Conservation (phyloP, 2,888 invertebrate genomes). For the Philopedon plagiatum region DNA sequence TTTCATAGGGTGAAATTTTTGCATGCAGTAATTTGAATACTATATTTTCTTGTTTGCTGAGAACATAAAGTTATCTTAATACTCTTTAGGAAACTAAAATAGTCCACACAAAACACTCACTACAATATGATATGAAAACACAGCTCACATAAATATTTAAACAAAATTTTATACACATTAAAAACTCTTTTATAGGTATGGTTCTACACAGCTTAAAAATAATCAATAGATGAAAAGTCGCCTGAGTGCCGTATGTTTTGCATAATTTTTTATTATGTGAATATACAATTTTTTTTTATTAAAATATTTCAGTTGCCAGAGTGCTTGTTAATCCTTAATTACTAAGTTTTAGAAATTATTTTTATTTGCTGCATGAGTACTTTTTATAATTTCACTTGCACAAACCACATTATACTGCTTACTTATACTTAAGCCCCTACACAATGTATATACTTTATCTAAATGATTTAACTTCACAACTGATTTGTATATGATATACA, state of each 20-base stretch:
- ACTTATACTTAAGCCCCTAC: too few species aligned
- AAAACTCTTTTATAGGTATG: constrained; percentile 26
- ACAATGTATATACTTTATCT: too few species aligned
- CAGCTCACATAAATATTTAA: not conserved
- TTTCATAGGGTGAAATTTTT: too few species aligned
- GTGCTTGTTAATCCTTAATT: not conserved
- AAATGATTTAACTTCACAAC: too few species aligned
- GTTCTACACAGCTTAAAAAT: constrained; percentile 20
- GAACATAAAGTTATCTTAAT: too few species aligned
- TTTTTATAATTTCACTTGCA: constrained; percentile 19
- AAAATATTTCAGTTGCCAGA: constrained; percentile 39
- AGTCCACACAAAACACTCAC: too few species aligned
- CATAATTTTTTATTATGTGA: constrained; percentile 9
- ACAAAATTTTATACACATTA: not conserved
- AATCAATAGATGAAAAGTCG: constrained; percentile 16
- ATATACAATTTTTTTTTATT: constrained; percentile 15
- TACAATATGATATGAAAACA: not conserved
- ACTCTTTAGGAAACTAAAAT: too few species aligned
- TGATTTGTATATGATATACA: too few species aligned
- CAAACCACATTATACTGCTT: constrained; percentile 27
- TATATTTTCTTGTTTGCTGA: too few species aligned
- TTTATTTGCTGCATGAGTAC: constrained; percentile 23
- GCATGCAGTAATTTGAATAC: too few species aligned
- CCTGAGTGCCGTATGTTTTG: constrained; percentile 25
- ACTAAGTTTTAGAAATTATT: not conserved